Evolutionary conservation across 2,888 invertebrate species (phyloP).

Genomic region (Drymonia ruficornis): DNA sequence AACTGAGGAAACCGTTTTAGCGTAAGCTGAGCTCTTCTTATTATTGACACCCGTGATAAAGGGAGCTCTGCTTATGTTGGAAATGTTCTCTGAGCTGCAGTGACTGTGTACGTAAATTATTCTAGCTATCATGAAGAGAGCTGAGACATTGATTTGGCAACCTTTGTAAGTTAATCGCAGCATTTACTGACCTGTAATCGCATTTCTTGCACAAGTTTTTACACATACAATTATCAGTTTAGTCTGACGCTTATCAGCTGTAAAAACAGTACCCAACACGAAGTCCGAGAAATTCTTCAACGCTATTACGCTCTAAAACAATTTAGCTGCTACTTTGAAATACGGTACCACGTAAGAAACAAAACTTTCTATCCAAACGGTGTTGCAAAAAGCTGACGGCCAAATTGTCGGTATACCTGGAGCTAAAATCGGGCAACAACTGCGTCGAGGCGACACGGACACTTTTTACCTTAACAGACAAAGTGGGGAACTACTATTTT

Average conservation of each 20-base stretch:
- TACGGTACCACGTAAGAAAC: conserved; percentile 33
- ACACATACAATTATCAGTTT: background rate
- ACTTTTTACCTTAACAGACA: conserved; percentile 28
- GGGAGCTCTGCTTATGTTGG: too few relatives aligned
- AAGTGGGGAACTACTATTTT: background rate
- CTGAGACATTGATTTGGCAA: too few relatives aligned
- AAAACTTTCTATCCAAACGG: conserved; percentile 21
- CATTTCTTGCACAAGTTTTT: background rate
- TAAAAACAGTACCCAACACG: background rate
- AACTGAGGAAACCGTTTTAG: too few relatives aligned
- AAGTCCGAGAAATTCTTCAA: conserved; percentile 19
- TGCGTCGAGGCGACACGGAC: conserved; percentile 30
- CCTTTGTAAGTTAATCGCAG: too few relatives aligned
- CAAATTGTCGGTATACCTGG: conserved; percentile 41
- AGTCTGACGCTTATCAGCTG: background rate
- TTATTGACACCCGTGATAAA: too few relatives aligned
- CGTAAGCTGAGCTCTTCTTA: too few relatives aligned
- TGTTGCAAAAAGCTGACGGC: conserved; percentile 41
- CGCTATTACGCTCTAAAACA: conserved; percentile 19
- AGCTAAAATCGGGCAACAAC: conserved; percentile 32
- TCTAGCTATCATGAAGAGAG: too few relatives aligned
- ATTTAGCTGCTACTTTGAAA: conserved; percentile 21
- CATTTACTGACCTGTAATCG: background rate
- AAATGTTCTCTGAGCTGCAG: too few relatives aligned
- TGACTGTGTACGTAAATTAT: too few relatives aligned